Conservation (phyloP, 2,888 invertebrate species). For the Pristionchus fissidentatus region DNA sequence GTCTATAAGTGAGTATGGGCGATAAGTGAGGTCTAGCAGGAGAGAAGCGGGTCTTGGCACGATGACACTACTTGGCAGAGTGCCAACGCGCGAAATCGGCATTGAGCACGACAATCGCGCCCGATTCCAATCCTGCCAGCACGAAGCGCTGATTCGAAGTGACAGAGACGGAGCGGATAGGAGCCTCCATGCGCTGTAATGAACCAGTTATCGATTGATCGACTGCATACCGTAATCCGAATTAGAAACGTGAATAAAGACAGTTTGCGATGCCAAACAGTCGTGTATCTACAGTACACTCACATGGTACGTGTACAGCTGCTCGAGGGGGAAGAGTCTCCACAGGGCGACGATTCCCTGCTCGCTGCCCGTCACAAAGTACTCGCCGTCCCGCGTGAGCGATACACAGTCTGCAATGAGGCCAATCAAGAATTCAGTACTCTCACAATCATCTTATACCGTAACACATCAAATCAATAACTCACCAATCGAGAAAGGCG, state of each 20-base stretch:
- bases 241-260: background rate
- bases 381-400: constrained; percentile 96
- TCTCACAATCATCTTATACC: background rate
- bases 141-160: constrained; percentile 98
- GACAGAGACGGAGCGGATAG: constrained; percentile 85
- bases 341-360: constrained; percentile 97
- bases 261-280: background rate
- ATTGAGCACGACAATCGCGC: constrained; percentile 98
- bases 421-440: background rate
- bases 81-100: constrained; percentile 92
- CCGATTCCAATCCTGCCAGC: constrained; percentile 94
- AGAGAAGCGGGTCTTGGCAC: background rate
- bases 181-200: constrained; percentile 69
- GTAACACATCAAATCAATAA: background rate
- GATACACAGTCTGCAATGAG: constrained; percentile 46
- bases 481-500: constrained; percentile 45
- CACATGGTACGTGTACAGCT: constrained; percentile 96
- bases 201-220: background rate
- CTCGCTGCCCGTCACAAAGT: constrained; percentile 96
- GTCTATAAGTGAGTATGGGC: constrained; percentile 5
- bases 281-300: constrained; percentile 78
- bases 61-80: constrained; percentile 54
- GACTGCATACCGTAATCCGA: background rate
- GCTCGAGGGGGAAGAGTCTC: constrained; percentile 95
- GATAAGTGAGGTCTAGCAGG: constrained; percentile 15